Evolutionary conservation across 2,888 invertebrate species (phyloP).

Genomic region (Spicauda simplicius): DNA sequence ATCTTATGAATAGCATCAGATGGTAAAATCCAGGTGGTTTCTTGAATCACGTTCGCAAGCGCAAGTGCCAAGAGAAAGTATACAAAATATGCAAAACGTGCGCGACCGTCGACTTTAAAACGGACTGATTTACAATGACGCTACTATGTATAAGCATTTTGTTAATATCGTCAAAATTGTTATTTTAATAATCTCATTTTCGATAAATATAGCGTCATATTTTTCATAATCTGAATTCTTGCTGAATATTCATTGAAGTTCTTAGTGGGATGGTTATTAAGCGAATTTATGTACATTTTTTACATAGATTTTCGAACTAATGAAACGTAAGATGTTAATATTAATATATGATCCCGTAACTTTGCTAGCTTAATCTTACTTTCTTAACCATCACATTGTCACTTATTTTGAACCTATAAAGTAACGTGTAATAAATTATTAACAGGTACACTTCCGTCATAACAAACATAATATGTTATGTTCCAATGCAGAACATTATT

Average conservation of each 20-base stretch:
- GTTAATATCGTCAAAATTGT: constrained; percentile 3
- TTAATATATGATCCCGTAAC: too few relatives aligned
- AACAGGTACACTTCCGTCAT: background rate
- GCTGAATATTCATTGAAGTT: too few relatives aligned
- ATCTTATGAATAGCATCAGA: constrained; percentile 5
- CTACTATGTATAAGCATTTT: background rate
- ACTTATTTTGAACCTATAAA: background rate
- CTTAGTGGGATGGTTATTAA: too few relatives aligned
- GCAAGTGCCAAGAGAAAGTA: constrained; percentile 59
- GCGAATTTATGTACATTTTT: too few relatives aligned
- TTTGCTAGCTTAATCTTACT: too few relatives aligned
- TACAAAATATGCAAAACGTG: constrained; percentile 53
- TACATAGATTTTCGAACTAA: too few relatives aligned
- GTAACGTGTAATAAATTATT: background rate
- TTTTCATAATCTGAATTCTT: too few relatives aligned
- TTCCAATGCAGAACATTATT: background rate
- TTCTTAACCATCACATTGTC: background rate
- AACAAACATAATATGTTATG: background rate
- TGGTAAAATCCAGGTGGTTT: constrained; percentile 24
- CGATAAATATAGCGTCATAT: too few relatives aligned
- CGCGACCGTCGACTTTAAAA: constrained; percentile 23
- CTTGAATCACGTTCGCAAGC: constrained; percentile 44
- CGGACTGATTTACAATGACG: constrained; percentile 18
- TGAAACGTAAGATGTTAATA: too few relatives aligned
- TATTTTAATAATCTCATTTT: background rate